Base-by-base conservation (phyloP, 2,888 invertebrate genomes). In the Chrysomela aeneicollis region DNA sequence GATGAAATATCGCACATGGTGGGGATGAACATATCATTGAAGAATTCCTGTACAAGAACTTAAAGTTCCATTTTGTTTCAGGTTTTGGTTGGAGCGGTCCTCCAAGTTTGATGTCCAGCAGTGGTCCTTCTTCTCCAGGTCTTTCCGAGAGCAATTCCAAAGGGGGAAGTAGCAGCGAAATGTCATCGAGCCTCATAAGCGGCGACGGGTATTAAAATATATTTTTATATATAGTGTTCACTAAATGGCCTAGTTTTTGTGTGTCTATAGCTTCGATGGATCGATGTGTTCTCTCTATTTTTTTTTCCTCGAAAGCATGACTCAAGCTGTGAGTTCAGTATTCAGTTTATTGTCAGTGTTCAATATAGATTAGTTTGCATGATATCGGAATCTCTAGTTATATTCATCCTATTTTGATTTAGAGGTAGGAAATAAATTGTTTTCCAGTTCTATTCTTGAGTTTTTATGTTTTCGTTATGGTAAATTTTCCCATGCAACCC, bases 91-190 rank as follows among this genome's bases (percentile, higher is more conserved):
- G 93, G 93, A 93, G 93, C 79, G 93, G 92, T 2, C 93, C 94
- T 5, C 93, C 93, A 0, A 95, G 94, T 61, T 89, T 92, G 57
- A 87, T 93, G 59, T 94, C 94, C 6, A 87, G 88, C 58, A 89
- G 88, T 22, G 94, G 94, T 0, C 94, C 93, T 0, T 95, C 95
- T 0, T 95, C 95, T 30, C 90, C 90, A 74, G 89, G 88, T 17
- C 84, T 87, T 79, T 86, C 87, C 12, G 87, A 89, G 78, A 85
- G 85, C 8, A 85, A 88, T 79, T 81, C 86, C 1, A 86, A 87
- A 68, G 87, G 65, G 86, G 42, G 15, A 72, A 87, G 87, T 75
- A 87, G 87, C 71, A 86, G 86, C 72, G 87, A 88, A 84, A 82
- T 82, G 74, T 87, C 87, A 1, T 86, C 87, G 57, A 89, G 89